phyloP scores from a whole-genome alignment of 2,888 invertebrate genomes.

The Leptinotarsa peninsularis region DNA sequence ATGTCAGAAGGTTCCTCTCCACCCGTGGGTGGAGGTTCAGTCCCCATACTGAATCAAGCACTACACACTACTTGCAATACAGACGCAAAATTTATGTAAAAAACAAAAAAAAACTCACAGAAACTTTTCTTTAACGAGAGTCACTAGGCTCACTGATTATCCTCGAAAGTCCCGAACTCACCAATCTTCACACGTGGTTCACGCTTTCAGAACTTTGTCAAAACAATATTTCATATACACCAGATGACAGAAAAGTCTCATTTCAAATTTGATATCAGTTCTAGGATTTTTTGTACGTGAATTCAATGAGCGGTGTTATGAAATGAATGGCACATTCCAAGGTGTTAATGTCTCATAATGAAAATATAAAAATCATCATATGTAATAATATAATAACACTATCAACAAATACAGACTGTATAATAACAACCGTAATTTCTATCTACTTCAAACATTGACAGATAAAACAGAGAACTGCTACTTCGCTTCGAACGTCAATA shows the following conservation, averaged over 20 bases:
- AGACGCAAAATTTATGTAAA: not conserved
- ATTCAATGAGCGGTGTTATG: not conserved
- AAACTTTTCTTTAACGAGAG: not conserved
- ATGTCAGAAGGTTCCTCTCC: not conserved
- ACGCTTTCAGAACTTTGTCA: too few relatives aligned
- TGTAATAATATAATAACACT: too few relatives aligned
- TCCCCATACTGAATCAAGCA: not conserved
- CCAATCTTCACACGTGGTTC: too few relatives aligned
- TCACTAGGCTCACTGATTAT: too few relatives aligned
- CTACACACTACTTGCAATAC: not conserved
- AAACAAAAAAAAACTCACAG: not conserved
- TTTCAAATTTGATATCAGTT: not conserved
- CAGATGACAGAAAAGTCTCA: not conserved
- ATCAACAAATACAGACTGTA: too few relatives aligned
- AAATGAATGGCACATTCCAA: not conserved
- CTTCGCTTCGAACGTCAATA: not conserved
- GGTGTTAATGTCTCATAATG: not conserved
- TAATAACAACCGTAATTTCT: too few relatives aligned
- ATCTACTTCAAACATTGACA: not conserved
- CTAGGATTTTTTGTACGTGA: not conserved
- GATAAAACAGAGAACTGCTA: not conserved
- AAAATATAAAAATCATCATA: not conserved
- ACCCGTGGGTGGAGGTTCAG: not conserved
- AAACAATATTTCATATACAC: too few relatives aligned
- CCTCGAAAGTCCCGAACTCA: too few relatives aligned